Evolutionary conservation across 2,888 invertebrate genomes (phyloP).

Genomic region (Metacarcinus magister): DNA sequence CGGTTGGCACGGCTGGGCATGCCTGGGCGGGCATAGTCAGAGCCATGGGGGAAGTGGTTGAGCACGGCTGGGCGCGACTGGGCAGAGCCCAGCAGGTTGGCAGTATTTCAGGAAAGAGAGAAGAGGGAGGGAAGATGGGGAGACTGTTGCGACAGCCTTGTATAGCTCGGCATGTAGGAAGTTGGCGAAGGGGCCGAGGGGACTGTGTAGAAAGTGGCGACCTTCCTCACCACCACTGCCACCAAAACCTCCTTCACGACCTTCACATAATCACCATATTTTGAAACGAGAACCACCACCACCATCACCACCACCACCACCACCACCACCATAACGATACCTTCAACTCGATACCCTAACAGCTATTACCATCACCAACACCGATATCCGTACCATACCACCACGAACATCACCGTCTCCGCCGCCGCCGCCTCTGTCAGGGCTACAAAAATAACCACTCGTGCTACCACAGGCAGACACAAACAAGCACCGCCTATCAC

Average conservation of each 20-base stretch:
- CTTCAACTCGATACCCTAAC: neutral
- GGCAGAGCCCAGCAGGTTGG: neutral
- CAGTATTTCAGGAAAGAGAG: conserved; percentile 20
- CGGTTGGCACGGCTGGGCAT: neutral
- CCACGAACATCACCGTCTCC: neutral
- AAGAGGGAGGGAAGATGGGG: neutral
- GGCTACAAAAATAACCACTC: neutral
- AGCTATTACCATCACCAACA: neutral
- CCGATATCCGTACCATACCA: too few relatives aligned
- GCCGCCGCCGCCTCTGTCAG: neutral
- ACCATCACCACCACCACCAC: neutral
- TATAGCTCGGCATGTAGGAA: conserved; percentile 12
- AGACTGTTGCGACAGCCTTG: neutral
- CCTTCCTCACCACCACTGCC: neutral
- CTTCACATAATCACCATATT: neutral
- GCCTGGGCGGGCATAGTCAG: neutral
- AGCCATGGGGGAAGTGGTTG: neutral
- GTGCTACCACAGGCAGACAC: neutral
- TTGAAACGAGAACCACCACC: neutral
- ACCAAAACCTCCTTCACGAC: neutral
- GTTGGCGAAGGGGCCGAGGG: neutral
- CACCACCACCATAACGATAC: neutral
- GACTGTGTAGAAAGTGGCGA: neutral
- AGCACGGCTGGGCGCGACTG: neutral
- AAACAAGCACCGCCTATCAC: neutral